A percentile compares a stretch with the other conserved stretches of the same genome.
Conservation (phyloP, 2,113 vertebrate genomes). For the Hymenochirus boettgeri region DNA sequence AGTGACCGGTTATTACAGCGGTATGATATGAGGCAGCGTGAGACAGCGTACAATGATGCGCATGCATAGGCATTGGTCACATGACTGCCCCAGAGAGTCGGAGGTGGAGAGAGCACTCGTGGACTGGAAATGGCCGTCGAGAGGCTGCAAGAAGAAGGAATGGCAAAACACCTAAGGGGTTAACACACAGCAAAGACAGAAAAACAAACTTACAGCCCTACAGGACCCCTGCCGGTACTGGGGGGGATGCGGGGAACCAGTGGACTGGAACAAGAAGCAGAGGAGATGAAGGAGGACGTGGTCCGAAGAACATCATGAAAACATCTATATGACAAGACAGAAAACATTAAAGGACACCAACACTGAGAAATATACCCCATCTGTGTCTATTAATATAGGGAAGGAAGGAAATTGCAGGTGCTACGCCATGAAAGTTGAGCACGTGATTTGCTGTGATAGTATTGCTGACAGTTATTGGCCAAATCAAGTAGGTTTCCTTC, state of each 20-base stretch:
- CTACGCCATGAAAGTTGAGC: too few relatives aligned
- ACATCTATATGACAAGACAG: slow-evolving; percentile 28
- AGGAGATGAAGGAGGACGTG: slow-evolving; percentile 29
- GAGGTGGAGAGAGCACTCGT: slow-evolving; percentile 97
- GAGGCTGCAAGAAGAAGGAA: slow-evolving; percentile 93
- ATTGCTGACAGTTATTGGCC: too few relatives aligned
- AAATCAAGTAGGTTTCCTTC: too few relatives aligned
- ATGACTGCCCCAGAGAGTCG: slow-evolving; percentile 96
- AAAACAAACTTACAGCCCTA: too few relatives aligned
- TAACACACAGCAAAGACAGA: slow-evolving; percentile 70
- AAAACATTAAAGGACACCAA: too few relatives aligned
- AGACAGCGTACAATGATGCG: slow-evolving; percentile 57
- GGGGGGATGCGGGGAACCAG: slow-evolving; percentile 48
- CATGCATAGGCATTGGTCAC: slow-evolving; percentile 86
- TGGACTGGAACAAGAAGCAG: slow-evolving; percentile 54
- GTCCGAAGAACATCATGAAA: too few relatives aligned
- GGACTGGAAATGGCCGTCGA: slow-evolving; percentile 97
- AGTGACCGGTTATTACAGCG: too few relatives aligned
- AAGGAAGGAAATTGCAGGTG: too few relatives aligned
- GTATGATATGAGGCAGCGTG: too few relatives aligned
- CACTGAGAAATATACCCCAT: too few relatives aligned
- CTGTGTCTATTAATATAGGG: too few relatives aligned
- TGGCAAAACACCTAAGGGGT: slow-evolving; percentile 75
- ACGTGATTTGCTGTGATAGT: too few relatives aligned
- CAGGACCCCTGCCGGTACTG: slow-evolving; percentile 34